Evolutionary conservation across 2,113 vertebrate species (phyloP).

Genomic region (Sialia sialis): DNA sequence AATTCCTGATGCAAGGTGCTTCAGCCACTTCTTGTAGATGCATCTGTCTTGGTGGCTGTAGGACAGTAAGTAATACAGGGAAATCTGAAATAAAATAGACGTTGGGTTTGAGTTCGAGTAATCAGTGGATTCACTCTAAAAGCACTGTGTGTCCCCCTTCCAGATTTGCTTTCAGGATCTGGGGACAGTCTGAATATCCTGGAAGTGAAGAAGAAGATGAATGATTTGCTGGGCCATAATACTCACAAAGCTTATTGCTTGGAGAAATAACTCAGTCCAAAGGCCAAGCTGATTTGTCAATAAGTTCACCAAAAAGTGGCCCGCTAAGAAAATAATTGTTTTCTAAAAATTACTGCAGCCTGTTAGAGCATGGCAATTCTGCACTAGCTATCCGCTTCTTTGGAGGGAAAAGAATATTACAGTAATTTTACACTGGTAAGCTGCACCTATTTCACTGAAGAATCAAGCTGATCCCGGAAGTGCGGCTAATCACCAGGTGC

Average conservation of each 20-base stretch:
- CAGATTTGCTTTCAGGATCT: background rate
- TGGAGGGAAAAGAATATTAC: background rate
- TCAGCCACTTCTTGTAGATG: background rate
- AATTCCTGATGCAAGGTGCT: background rate
- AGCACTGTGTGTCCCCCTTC: background rate
- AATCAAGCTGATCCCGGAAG: too few species aligned
- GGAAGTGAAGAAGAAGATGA: background rate
- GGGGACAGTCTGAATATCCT: background rate
- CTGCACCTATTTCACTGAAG: too few species aligned
- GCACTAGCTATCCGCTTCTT: background rate
- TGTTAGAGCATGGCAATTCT: background rate
- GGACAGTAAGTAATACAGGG: background rate
- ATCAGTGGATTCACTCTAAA: background rate
- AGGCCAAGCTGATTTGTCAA: background rate
- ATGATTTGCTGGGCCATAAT: background rate
- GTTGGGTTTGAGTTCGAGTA: background rate
- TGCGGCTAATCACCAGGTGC: too few species aligned
- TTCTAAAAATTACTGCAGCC: background rate
- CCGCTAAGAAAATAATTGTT: background rate
- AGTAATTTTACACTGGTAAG: too few species aligned
- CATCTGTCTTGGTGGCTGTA: background rate
- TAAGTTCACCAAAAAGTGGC: background rate
- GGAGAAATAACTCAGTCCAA: background rate
- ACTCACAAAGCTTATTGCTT: background rate
- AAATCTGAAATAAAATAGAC: background rate